phyloP scores from a whole-genome alignment of 1,140 invertebrate species.

The Drosophila takahashii region DNA sequence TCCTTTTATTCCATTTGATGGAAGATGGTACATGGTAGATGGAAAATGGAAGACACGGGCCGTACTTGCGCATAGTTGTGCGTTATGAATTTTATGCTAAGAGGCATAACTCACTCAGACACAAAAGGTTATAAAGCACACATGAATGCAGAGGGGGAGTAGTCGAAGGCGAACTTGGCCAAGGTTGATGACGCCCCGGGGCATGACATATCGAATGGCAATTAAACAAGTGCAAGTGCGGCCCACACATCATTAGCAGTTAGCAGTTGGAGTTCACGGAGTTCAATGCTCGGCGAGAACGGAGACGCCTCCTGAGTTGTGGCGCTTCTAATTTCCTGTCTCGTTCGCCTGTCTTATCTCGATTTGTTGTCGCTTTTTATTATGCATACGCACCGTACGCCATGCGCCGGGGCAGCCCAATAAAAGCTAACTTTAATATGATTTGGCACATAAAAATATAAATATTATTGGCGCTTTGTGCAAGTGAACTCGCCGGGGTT shows the following conservation, averaged over 20 bases:
- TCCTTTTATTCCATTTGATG: conserved; percentile 77
- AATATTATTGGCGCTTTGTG: conserved; percentile 74
- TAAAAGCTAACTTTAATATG: conserved; percentile 78
- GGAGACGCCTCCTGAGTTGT: conserved; percentile 39
- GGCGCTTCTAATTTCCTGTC: conserved; percentile 71
- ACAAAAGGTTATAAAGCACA: conserved; percentile 76
- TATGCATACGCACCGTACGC: conserved; percentile 72
- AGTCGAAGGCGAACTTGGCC: conserved; percentile 13
- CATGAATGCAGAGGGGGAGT: conserved; percentile 1
- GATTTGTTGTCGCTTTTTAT: conserved; percentile 72
- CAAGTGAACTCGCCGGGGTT: conserved; percentile 35
- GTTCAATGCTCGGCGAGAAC: conserved; percentile 49
- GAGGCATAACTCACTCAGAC: conserved; percentile 77
- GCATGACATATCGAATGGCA: conserved; percentile 72
- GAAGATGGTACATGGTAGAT: conserved; percentile 17
- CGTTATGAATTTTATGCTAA: conserved; percentile 76
- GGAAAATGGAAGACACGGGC: conserved; percentile 43
- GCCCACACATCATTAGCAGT: conserved; percentile 58
- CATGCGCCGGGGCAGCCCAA: conserved; percentile 41
- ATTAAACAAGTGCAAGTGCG: conserved; percentile 69
- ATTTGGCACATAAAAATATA: conserved; percentile 80
- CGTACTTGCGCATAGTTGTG: conserved; percentile 45
- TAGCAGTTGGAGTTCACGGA: conserved; percentile 2
- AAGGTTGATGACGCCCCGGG: conserved; percentile 67
- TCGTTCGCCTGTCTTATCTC: conserved; percentile 73